phyloP scores from a whole-genome alignment of 2,797 vertebrate species.

The Rallus crepitans region DNA sequence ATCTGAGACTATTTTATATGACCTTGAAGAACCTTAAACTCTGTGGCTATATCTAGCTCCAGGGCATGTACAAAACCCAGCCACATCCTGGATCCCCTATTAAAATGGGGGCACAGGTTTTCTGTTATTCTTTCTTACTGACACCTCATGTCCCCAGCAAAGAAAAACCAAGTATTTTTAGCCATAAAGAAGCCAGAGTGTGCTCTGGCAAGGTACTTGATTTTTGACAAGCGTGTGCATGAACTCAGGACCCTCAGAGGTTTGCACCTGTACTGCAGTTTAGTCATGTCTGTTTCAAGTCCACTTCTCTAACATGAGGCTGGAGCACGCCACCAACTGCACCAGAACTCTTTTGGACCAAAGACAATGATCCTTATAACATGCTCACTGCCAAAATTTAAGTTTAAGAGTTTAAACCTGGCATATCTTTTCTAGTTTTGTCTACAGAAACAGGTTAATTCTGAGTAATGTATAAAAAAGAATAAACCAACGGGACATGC shows the following conservation, averaged over 20 bases:
- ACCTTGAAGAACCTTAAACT: not conserved
- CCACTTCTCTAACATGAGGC: not conserved
- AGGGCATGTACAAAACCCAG: not conserved
- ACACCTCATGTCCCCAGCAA: not conserved
- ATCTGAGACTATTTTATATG: not conserved
- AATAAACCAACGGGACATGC: not conserved
- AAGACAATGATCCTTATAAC: not conserved
- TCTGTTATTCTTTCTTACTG: not conserved
- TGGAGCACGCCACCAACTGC: not conserved
- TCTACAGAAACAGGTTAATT: constrained; percentile 12
- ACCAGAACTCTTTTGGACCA: not conserved
- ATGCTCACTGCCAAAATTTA: not conserved
- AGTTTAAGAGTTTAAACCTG: not conserved
- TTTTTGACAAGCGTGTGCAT: not conserved
- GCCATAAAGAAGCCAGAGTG: not conserved
- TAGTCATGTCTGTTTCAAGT: not conserved
- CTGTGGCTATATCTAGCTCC: not conserved
- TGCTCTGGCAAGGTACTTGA: not conserved
- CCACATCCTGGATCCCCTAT: not conserved
- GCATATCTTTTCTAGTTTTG: not conserved
- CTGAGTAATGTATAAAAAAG: not conserved
- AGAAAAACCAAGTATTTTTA: not conserved
- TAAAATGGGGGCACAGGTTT: not conserved
- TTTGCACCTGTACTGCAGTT: not conserved
- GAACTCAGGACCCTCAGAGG: not conserved